Percentiles rank a stretch among this genome's conserved stretches.
Evolutionary conservation across 2,797 vertebrate species (phyloP).

Genomic region (Lophotriccus pileatus): DNA sequence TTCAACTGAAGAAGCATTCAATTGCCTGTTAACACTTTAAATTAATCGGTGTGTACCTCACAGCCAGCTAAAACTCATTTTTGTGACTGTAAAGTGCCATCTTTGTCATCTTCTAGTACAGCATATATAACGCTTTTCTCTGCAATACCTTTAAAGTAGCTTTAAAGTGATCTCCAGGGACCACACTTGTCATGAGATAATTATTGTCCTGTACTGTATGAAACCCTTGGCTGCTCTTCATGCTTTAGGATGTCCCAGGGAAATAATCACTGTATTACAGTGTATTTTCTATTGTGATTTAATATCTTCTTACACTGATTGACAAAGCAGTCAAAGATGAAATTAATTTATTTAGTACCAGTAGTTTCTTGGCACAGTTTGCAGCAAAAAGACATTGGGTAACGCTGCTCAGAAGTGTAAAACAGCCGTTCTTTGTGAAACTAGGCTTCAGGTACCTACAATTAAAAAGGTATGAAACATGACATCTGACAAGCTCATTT

Average conservation of each 20-base stretch:
- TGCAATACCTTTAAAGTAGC: neutral
- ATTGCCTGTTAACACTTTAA: slow-evolving; percentile 1
- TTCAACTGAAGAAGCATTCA: neutral
- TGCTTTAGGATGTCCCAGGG: neutral
- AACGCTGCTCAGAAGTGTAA: neutral
- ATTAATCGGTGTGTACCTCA: slow-evolving; percentile 15
- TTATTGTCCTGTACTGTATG: neutral
- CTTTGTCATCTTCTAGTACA: neutral
- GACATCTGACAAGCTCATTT: neutral
- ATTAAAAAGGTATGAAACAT: neutral
- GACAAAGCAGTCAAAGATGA: neutral
- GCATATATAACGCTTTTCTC: neutral
- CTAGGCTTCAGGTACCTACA: neutral
- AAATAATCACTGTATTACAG: slow-evolving; percentile 6
- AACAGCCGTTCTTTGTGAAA: neutral
- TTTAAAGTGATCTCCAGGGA: neutral
- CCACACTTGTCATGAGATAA: neutral
- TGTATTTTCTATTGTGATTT: slow-evolving; percentile 27
- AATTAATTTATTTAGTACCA: neutral
- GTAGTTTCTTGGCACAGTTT: neutral
- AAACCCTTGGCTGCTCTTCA: slow-evolving; percentile 15
- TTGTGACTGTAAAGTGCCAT: neutral
- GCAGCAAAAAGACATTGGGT: neutral
- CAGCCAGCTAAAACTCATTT: neutral
- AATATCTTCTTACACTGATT: neutral